Conservation (phyloP, 2,888 invertebrate species). For the Macrophya alboannulata region DNA sequence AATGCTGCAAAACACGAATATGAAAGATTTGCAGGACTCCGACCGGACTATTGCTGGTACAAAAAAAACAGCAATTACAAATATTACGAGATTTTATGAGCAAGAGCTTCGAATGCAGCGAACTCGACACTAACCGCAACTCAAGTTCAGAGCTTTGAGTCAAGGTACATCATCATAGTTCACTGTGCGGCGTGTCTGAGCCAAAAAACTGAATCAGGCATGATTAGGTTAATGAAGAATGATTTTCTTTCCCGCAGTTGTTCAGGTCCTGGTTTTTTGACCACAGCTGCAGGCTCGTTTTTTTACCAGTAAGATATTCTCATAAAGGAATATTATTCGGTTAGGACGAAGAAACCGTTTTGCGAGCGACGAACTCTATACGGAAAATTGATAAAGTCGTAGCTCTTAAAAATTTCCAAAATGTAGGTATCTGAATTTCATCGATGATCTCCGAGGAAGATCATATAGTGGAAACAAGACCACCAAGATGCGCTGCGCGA, state of each 20-base stretch:
- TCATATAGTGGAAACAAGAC: not conserved
- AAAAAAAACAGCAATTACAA: too few relatives aligned
- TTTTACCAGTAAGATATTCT: not conserved
- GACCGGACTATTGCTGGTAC: too few relatives aligned
- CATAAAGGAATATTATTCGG: too few relatives aligned
- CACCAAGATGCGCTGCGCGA: not conserved
- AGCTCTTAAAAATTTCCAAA: not conserved
- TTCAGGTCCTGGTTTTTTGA: not conserved
- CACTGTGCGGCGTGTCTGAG: not conserved
- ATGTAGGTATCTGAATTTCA: not conserved
- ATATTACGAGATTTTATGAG: not conserved
- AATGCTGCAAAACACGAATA: too few relatives aligned
- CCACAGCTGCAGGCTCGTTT: too few relatives aligned
- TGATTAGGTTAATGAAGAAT: not conserved
- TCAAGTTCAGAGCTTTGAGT: not conserved
- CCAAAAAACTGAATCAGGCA: not conserved
- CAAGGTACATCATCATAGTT: not conserved
- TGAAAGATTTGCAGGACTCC: too few relatives aligned
- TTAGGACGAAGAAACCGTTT: too few relatives aligned
- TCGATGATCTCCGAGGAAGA: not conserved
- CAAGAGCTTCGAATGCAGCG: not conserved
- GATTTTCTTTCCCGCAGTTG: not conserved
- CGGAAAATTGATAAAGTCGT: not conserved
- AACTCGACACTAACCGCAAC: not conserved
- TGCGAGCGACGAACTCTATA: not conserved